Base-by-base conservation (phyloP, 2,113 vertebrate species). In the Brachypodius melanocephalos region DNA sequence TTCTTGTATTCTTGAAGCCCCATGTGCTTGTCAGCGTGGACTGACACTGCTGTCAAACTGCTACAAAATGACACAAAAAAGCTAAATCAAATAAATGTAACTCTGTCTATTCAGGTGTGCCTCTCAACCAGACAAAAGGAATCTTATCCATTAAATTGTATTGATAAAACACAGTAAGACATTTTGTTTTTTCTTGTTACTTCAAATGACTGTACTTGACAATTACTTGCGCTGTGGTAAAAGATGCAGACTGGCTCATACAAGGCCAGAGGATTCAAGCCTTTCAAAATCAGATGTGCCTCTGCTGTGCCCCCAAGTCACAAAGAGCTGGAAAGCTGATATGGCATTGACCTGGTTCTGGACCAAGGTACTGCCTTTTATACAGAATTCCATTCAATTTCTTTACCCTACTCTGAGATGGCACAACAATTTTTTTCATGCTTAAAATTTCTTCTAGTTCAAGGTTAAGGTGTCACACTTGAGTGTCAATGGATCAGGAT, bases 351-450 rank as follows among this genome's bases (percentile, higher is more conserved):
- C 63, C 92, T 77, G 42, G 19, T 81, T 95, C 73, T 96, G 90
- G 68, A 89, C 36, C 29, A 94, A 85, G 5, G 38, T 29, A 65
- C 42, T 91, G 68, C 24, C 74, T 84, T 87, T 52, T 52, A 89
- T 5, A 72, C 5, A 95, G 76, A 57, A 72, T 75, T 75, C 55
- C 69, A 77, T 96, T 97, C 88, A 85, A 84, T 95, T 93, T 91
- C 25, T 89, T 93, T 80, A 54, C 34, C 26, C 36, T 89, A 14
- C 34, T 92, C 54, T 91, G 62, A 94, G 31, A 28, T 25, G 42
- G 13, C 68, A 73, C 17, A 82, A n/a, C 7, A n/a, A 3, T 63
- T 40, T 88, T 88, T 89, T 93, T 80, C 68, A 75, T 10, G 20
- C 55, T 89, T 88, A 78, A 85, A 65, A 81, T 80, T 77, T 92